phyloP scores from a whole-genome alignment of 2,797 vertebrate genomes.

The Tokudaia tokunoshimensis region DNA sequence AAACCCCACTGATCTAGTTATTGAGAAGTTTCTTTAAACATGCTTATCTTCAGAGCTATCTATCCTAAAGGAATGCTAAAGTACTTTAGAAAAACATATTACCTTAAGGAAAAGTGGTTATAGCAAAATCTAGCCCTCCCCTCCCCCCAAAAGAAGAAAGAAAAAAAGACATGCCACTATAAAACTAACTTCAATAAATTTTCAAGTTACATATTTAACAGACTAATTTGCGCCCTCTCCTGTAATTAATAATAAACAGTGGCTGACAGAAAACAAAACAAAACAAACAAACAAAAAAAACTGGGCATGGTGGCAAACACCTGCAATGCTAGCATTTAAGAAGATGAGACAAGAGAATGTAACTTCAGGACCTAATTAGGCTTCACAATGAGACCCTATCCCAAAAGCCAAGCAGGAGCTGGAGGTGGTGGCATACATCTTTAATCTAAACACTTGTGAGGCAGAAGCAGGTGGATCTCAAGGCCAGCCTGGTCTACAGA shows the following conservation, averaged over 20 bases:
- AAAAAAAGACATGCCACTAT: neutral
- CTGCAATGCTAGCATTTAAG: neutral
- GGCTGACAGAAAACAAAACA: neutral
- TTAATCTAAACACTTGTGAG: neutral
- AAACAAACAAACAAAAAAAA: neutral
- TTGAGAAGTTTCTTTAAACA: slow-evolving; percentile 32
- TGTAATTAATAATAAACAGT: slow-evolving; percentile 51
- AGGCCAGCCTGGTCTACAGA: neutral
- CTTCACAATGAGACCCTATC: neutral
- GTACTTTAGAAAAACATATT: slow-evolving; percentile 41
- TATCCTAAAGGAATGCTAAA: slow-evolving; percentile 12
- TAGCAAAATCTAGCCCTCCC: slow-evolving; percentile 9
- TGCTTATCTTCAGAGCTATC: slow-evolving; percentile 6
- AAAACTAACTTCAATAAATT: slow-evolving; percentile 18
- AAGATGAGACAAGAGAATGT: neutral
- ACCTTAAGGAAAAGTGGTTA: slow-evolving; percentile 25
- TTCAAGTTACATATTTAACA: slow-evolving; percentile 39
- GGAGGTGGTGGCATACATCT: neutral
- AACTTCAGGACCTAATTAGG: neutral
- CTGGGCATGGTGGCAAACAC: too few relatives aligned
- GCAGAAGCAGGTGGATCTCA: neutral
- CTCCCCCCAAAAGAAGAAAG: neutral
- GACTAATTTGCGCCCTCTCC: neutral
- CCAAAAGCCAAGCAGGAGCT: neutral
- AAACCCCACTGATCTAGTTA: neutral